Conservation (phyloP, 1,140 invertebrate genomes). For the Maconellicoccus hirsutus region DNA sequence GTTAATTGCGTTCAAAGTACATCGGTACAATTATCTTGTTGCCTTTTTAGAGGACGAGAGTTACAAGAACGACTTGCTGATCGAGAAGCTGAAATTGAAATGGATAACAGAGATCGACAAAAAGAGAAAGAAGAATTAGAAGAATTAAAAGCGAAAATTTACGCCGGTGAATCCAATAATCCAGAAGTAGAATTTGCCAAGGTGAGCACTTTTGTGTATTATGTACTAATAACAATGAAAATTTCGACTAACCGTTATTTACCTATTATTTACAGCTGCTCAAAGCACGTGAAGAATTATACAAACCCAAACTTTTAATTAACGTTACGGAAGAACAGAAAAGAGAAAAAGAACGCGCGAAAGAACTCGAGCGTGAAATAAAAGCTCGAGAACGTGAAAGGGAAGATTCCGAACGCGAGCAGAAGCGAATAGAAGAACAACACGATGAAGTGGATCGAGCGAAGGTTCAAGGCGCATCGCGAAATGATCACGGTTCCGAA, state of each 20-base stretch:
- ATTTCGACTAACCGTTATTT: not conserved
- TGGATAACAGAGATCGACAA: constrained; percentile 75
- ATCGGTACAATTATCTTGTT: constrained; percentile 27
- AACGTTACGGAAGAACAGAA: constrained; percentile 48
- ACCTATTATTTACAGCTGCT: constrained; percentile 40
- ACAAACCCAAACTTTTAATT: constrained; percentile 66
- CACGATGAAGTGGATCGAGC: not conserved
- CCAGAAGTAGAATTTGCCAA: constrained; percentile 70
- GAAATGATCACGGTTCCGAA: not conserved
- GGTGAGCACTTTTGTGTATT: constrained; percentile 37
- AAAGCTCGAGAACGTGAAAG: constrained; percentile 35
- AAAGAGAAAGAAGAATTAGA: constrained; percentile 87
- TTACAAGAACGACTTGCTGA: constrained; percentile 76
- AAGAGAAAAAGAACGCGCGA: constrained; percentile 40
- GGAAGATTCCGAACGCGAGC: constrained; percentile 29
- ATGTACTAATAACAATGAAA: too few relatives aligned
- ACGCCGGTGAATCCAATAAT: constrained; percentile 56
- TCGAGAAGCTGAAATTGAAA: constrained; percentile 81
- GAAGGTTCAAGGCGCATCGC: not conserved
- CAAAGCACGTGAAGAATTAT: constrained; percentile 66
- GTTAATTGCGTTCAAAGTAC: too few relatives aligned
- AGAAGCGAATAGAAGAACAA: not conserved
- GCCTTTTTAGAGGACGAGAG: constrained; percentile 60
- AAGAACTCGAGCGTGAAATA: constrained; percentile 35
- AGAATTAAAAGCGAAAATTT: constrained; percentile 70